phyloP scores from a whole-genome alignment of 2,888 invertebrate genomes.

The Drosophila picticornis region DNA sequence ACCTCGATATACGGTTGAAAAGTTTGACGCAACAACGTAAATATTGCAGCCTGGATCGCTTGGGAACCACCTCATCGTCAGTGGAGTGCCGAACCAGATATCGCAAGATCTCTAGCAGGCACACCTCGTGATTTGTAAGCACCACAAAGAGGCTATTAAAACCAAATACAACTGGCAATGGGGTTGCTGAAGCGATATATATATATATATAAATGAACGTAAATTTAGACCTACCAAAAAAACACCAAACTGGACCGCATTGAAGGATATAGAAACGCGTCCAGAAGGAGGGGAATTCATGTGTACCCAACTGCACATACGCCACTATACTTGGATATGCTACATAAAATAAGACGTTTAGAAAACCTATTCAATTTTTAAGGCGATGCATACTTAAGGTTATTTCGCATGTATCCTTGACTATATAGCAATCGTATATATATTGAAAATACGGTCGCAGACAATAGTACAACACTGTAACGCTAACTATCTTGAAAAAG shows the following conservation, averaged over 20 bases:
- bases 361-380: rapidly evolving
- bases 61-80: conserved; percentile 56
- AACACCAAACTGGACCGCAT: conserved; percentile 66
- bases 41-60: conserved; percentile 53
- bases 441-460: conserved; percentile 70
- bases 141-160: conserved; percentile 78
- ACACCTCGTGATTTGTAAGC: conserved; percentile 66
- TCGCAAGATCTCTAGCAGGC: conserved; percentile 68
- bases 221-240: conserved; percentile 45
- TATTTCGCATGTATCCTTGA: conserved; percentile 60
- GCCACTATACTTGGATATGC: conserved; percentile 69
- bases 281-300: conserved; percentile 59
- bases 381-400: conserved; percentile 51
- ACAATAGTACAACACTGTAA: conserved; percentile 65
- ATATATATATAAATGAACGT: background rate
- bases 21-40: conserved; percentile 69
- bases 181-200: background rate
- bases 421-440: conserved; percentile 61
- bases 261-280: conserved; percentile 65
- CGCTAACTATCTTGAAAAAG: conserved; percentile 63
- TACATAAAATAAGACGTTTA: background rate
- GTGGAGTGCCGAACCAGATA: conserved; percentile 70
- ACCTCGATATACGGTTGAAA: conserved; percentile 69
- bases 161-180: conserved; percentile 61
- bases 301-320: conserved; percentile 50